Evolutionary conservation across 2,113 vertebrate genomes (phyloP).

Genomic region (Charina bottae): DNA sequence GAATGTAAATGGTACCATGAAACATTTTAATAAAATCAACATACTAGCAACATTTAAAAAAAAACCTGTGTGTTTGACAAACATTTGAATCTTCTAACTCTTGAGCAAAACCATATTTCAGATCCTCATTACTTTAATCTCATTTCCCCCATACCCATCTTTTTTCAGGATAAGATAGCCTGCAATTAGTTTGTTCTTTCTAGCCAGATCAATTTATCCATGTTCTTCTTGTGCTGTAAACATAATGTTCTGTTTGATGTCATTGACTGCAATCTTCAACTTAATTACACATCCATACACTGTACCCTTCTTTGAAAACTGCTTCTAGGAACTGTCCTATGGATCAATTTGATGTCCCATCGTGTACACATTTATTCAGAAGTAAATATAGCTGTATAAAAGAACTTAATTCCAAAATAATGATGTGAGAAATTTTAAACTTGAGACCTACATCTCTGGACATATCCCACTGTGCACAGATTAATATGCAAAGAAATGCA

Average conservation of each 20-base stretch:
- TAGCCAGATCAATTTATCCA: not conserved
- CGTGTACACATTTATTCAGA: not conserved
- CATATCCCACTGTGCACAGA: not conserved
- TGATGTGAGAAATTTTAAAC: not conserved
- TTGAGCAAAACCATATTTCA: not conserved
- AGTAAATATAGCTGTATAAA: not conserved
- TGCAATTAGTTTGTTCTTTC: not conserved
- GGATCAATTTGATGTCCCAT: not conserved
- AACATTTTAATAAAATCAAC: not conserved
- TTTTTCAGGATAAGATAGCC: not conserved
- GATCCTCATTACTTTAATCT: not conserved
- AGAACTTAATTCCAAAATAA: not conserved
- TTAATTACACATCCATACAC: not conserved
- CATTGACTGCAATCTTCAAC: not conserved
- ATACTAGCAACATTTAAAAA: not conserved
- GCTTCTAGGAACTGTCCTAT: not conserved
- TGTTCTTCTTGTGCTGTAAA: not conserved
- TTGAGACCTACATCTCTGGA: not conserved
- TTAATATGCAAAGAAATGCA: not conserved
- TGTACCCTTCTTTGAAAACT: not conserved
- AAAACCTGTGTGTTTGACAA: not conserved
- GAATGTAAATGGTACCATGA: not conserved
- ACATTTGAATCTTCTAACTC: not conserved
- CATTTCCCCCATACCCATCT: not conserved
- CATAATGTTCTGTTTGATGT: not conserved